These are phyloP conservation scores for Hydrochoerus hydrochaeris DNA, from an alignment of 2,113 vertebrate genomes.

Conservation along the genomic window DNA sequence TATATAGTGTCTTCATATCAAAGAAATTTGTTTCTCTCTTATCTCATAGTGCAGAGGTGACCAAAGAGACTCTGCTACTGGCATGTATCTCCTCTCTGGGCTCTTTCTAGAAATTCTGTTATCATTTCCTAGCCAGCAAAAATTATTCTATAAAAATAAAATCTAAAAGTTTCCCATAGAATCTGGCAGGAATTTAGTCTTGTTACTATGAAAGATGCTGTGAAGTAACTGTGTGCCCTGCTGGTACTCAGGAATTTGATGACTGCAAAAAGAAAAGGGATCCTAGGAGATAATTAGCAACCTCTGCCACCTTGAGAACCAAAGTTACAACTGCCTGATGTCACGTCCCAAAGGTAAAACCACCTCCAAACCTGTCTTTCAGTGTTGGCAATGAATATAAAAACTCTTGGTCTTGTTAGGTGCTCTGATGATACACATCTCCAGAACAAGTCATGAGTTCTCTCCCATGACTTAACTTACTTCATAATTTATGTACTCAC, in stretches of 20 bases:
- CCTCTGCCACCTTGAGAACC: background rate
- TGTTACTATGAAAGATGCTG: background rate
- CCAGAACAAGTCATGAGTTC: background rate
- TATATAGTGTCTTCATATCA: background rate
- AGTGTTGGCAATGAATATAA: background rate
- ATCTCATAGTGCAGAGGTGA: background rate
- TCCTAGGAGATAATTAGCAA: background rate
- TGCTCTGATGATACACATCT: background rate
- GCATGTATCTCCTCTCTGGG: background rate
- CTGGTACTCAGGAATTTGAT: background rate
- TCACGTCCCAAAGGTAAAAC: background rate
- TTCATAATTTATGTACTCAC: background rate
- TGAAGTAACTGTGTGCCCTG: background rate
- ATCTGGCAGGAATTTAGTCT: background rate
- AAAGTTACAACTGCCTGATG: background rate
- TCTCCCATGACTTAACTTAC: background rate
- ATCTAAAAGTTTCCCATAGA: background rate
- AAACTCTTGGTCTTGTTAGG: background rate
- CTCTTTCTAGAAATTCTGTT: background rate
- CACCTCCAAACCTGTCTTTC: background rate
- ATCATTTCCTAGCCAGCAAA: background rate
- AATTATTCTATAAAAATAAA: background rate
- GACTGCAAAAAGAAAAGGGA: background rate
- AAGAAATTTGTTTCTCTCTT: background rate
- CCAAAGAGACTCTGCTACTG: background rate